Base-by-base conservation (phyloP, 2,888 invertebrate genomes). In the Cepaea hortensis region DNA sequence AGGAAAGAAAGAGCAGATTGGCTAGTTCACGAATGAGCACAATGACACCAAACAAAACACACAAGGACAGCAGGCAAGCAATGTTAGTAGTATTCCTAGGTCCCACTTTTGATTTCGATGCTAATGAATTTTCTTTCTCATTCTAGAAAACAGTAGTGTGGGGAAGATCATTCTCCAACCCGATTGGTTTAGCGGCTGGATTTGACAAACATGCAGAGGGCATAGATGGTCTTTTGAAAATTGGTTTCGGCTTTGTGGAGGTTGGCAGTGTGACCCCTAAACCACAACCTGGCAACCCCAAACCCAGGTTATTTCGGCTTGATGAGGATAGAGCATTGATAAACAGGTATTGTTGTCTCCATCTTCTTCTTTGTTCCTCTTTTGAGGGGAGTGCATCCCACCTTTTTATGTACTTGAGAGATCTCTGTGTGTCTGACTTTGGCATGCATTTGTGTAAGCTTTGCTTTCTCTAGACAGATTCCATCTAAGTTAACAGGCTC, bases 141-240 rank as follows among this genome's bases (percentile, higher is more conserved):
- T 81, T 20, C 11, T 62, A 97, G 97, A 95, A 96, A 93, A 96
- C 96, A 0, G 95, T 95, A 85, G 95, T 98, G 79, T 96, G 97
- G 94, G 96, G 96, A n/a, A 87, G 96, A 88, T 94, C 96, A 23
- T 96, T 99, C 88, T 95, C 96, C 85, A 99, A 98, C 95, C 99
- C 99, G 0, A 95, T 99, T 91, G 99, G 99, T 23, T 96, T 99
- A 92, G 99, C 99, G 50, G 99, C 99, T 87, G 99, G 99, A 11
- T 99, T 99, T 95, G 99, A 99, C 94, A 99, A 99, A 95, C 96
- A 99, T 95, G 99, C 97, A 9, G 98, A 99, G 95, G 98, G 97
- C 48, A 95, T 98, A 2, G 94, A 96, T 91, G 97, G 98, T 0
- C 95, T 99, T 73, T 95, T 96, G 88, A 96, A 96, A 92, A 95